Conservation (phyloP, 2,113 vertebrate species). For the Manacus vitellinus region DNA sequence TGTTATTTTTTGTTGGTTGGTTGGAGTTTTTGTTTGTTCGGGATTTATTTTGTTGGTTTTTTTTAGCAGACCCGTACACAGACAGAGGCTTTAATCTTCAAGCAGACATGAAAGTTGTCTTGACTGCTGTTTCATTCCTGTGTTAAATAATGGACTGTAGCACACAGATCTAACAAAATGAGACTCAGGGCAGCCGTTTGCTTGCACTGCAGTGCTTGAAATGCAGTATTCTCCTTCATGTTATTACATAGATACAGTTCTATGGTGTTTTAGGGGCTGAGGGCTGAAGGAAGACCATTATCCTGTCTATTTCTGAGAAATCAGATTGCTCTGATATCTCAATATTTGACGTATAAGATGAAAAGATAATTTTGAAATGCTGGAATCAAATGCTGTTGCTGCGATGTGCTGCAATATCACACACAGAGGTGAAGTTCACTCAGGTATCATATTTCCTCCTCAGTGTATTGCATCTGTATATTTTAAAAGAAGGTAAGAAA, state of each 20-base stretch:
- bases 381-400: not conserved
- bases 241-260: not conserved
- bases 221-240: not conserved
- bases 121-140: not conserved
- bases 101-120: not conserved
- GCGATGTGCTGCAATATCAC: not conserved
- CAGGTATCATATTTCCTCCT: not conserved
- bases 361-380: not conserved
- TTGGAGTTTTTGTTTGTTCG: not conserved
- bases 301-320: not conserved
- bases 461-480: not conserved
- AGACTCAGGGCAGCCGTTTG: not conserved
- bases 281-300: not conserved
- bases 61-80: not conserved
- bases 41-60: not conserved
- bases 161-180: not conserved
- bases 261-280: not conserved
- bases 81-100: not conserved
- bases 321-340: not conserved
- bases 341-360: not conserved
- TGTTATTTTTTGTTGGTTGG: not conserved
- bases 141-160: not conserved
- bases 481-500: not conserved
- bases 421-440: not conserved
- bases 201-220: not conserved